Evolutionary conservation across 2,797 vertebrate genomes (phyloP).

Genomic region (Molossus molossus): DNA sequence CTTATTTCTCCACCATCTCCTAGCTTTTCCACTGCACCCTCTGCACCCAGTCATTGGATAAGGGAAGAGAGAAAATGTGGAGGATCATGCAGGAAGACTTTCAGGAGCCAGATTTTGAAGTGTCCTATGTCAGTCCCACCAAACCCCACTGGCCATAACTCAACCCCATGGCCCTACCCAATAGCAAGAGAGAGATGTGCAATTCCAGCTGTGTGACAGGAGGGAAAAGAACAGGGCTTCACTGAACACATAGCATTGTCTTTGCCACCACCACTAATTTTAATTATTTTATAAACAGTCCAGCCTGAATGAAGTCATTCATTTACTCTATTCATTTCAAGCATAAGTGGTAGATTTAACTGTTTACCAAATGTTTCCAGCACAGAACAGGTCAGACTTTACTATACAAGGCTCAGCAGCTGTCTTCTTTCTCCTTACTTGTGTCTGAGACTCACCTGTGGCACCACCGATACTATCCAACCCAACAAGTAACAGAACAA

Average conservation of each 20-base stretch:
- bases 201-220: neutral
- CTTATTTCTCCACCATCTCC: neutral
- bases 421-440: neutral
- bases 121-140: neutral
- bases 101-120: constrained; percentile 40
- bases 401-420: neutral
- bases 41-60: neutral
- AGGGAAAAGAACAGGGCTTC: neutral
- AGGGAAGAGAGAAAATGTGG: neutral
- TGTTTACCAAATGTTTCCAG: neutral
- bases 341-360: neutral
- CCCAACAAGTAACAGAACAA: neutral
- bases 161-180: neutral
- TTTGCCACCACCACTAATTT: neutral
- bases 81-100: neutral
- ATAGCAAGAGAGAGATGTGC: neutral
- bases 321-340: neutral
- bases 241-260: neutral
- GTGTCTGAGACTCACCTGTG: neutral
- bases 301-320: constrained; percentile 13
- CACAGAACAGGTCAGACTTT: neutral
- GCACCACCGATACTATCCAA: neutral
- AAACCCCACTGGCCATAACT: neutral
- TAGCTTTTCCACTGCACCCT: neutral
- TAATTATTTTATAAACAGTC: neutral